These are phyloP conservation scores for Polymixis lichenea DNA, from an alignment of 2,888 invertebrate species.

Conservation along the genomic window DNA sequence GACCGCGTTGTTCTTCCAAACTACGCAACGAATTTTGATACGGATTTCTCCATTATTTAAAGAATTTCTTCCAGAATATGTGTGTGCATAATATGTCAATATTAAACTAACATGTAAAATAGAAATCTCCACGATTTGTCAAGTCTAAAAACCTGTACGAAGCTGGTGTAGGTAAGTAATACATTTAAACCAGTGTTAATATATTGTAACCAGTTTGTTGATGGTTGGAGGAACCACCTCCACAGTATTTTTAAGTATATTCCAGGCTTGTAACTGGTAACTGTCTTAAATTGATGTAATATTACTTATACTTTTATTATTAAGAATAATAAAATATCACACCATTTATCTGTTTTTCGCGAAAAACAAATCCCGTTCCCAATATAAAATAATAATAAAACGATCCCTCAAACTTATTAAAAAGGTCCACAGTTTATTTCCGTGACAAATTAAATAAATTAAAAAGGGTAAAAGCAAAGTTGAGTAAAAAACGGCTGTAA, in stretches of 20 bases:
- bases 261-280: not conserved
- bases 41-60: too few species aligned
- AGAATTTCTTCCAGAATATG: too few species aligned
- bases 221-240: too few species aligned
- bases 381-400: slow-evolving; percentile 6
- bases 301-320: not conserved
- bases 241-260: not conserved
- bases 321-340: not conserved
- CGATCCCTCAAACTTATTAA: slow-evolving; percentile 11
- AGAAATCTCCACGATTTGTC: too few species aligned
- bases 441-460: slow-evolving; percentile 36
- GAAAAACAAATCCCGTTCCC: not conserved
- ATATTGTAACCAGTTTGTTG: too few species aligned
- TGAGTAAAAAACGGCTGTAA: slow-evolving; percentile 16
- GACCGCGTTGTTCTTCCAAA: not conserved
- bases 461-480: slow-evolving; percentile 36
- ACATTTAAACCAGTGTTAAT: too few species aligned
- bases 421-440: slow-evolving; percentile 12
- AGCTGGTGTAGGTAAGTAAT: too few species aligned
- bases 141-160: too few species aligned
- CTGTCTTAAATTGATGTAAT: not conserved
- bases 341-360: not conserved
- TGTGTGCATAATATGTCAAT: too few species aligned
- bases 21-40: too few species aligned
- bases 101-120: too few species aligned